A percentile compares a stretch with the other conserved stretches of the same genome.
Evolutionary conservation across 2,113 vertebrate species (phyloP).

Genomic region (Plecotus auritus): DNA sequence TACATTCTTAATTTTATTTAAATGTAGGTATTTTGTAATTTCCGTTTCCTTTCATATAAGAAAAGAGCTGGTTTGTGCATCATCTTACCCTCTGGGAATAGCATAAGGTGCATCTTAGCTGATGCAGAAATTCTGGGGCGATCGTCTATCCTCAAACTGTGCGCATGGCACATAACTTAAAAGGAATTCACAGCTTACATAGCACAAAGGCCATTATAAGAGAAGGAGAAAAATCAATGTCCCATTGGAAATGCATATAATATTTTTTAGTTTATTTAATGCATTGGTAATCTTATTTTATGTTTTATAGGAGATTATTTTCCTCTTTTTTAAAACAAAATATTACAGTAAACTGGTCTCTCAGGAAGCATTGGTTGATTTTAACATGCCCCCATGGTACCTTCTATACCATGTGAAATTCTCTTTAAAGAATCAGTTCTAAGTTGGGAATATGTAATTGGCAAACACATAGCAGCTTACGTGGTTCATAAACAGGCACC

Average conservation of each 20-base stretch:
- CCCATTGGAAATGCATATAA: not conserved
- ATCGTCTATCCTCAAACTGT: not conserved
- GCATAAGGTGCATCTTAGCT: not conserved
- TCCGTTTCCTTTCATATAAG: constrained; percentile 17
- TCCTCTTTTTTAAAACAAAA: not conserved
- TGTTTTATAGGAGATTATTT: not conserved
- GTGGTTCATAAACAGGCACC: not conserved
- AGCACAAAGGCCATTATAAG: not conserved
- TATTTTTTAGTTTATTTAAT: not conserved
- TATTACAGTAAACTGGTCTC: not conserved
- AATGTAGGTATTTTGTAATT: constrained; percentile 65
- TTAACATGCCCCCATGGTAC: not conserved
- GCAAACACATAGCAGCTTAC: not conserved
- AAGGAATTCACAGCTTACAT: not conserved
- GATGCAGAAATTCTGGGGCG: not conserved
- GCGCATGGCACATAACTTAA: not conserved
- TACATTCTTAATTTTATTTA: constrained; percentile 64
- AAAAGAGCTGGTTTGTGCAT: not conserved
- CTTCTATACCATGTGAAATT: not conserved
- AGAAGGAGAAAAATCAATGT: not conserved
- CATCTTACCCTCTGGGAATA: not conserved
- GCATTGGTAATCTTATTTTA: constrained; percentile 14
- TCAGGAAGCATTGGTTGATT: not conserved
- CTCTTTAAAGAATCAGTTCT: not conserved
- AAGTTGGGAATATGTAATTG: not conserved